phyloP scores from a whole-genome alignment of 2,797 vertebrate genomes.

The Megalops cyprinoides region DNA sequence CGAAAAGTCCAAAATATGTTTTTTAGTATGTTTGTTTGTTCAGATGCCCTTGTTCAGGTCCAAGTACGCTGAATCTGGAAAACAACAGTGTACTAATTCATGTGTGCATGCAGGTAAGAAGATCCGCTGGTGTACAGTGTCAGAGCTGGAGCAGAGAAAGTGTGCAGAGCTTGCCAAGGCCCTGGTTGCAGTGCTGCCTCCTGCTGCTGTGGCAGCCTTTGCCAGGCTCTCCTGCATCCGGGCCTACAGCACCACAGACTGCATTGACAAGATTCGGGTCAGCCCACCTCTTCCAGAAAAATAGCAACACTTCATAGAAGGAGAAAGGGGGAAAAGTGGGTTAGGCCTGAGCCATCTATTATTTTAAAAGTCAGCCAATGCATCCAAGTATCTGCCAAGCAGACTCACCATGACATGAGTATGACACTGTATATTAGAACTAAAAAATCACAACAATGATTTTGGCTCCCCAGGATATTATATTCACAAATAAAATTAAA shows the following conservation, averaged over 20 bases:
- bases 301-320: background rate
- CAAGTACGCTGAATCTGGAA: too few relatives aligned
- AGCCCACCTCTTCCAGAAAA: conserved; percentile 47
- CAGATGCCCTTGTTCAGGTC: too few relatives aligned
- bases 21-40: background rate
- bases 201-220: conserved; percentile 64
- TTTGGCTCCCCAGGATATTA: too few relatives aligned
- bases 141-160: conserved; percentile 85
- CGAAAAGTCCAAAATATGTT: background rate
- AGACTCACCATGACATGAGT: too few relatives aligned
- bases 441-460: too few relatives aligned
- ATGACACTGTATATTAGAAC: too few relatives aligned
- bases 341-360: background rate
- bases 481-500: too few relatives aligned
- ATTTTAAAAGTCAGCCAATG: background rate
- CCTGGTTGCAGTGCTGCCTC: conserved; percentile 69
- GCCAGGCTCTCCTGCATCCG: conserved; percentile 83
- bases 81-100: too few relatives aligned
- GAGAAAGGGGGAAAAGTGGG: background rate
- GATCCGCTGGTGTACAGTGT: conserved; percentile 89
- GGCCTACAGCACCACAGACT: conserved; percentile 80
- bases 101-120: too few relatives aligned
- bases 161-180: conserved; percentile 86
- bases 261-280: conserved; percentile 86
- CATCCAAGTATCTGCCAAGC: too few relatives aligned